Evolutionary conservation across 2,797 vertebrate genomes (phyloP).

Genomic region (Agapornis canus): DNA sequence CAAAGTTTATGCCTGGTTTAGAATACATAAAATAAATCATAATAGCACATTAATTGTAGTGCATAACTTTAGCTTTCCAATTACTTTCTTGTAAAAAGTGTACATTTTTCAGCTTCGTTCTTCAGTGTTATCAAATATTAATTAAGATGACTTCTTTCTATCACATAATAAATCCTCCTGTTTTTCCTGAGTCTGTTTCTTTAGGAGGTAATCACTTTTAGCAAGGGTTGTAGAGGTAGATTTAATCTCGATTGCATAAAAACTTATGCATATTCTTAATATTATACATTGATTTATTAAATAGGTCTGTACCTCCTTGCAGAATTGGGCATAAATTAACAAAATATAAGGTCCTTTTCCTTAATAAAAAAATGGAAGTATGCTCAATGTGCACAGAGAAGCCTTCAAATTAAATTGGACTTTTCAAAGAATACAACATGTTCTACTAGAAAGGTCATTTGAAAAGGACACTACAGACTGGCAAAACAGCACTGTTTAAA

Average conservation of each 20-base stretch:
- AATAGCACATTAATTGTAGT: not conserved
- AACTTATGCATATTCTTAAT: not conserved
- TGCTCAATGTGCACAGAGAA: not conserved
- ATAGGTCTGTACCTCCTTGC: not conserved
- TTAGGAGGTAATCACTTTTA: not conserved
- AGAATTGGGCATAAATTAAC: not conserved
- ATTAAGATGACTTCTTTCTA: not conserved
- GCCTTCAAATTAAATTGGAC: not conserved
- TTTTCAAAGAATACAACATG: not conserved
- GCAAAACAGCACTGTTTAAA: not conserved
- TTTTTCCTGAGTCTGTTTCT: not conserved
- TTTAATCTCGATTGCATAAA: not conserved
- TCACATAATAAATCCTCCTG: not conserved
- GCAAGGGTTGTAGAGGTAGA: not conserved
- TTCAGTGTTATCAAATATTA: not conserved
- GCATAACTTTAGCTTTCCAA: not conserved
- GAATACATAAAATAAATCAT: not conserved
- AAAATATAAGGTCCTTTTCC: not conserved
- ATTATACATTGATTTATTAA: not conserved
- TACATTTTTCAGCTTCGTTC: not conserved
- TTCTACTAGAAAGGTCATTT: slow-evolving; percentile 7
- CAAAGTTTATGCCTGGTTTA: not conserved
- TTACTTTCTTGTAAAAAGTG: not conserved
- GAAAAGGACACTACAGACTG: not conserved
- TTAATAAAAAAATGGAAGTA: not conserved